Conservation (phyloP, 1,140 invertebrate species). For the Cephus cinctus region DNA sequence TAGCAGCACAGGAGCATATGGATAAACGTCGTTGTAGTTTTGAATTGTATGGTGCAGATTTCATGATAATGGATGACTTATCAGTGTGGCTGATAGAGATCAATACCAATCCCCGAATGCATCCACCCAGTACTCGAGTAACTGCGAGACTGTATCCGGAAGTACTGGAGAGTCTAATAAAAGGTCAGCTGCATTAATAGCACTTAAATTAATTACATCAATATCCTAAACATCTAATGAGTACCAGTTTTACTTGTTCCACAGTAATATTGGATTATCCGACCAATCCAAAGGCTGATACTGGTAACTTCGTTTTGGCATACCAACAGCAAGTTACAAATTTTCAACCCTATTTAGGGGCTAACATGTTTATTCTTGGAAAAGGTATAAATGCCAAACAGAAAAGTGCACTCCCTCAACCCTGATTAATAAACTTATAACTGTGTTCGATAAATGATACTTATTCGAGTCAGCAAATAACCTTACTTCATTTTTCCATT, state of each 20-base stretch:
- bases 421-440: no score
- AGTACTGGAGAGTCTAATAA: constrained; percentile 83
- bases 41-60: constrained; percentile 91
- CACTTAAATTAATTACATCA: no score
- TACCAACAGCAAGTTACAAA: constrained; percentile 14
- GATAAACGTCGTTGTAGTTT: constrained; percentile 77
- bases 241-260: constrained; percentile 1
- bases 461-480: no score
- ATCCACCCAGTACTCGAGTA: constrained; percentile 73
- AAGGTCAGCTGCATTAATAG: no score
- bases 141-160: constrained; percentile 79
- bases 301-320: constrained; percentile 19
- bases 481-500: not conserved
- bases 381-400: not conserved
- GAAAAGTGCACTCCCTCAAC: constrained; percentile 11
- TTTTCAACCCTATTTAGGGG: not conserved
- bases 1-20: constrained; percentile 75
- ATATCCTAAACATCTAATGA: no score
- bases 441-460: no score
- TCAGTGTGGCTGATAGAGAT: constrained; percentile 92
- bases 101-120: constrained; percentile 85
- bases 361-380: not conserved
- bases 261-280: constrained; percentile 13
- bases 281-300: constrained; percentile 10
- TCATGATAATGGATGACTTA: constrained; percentile 83